Evolutionary conservation across 1,140 invertebrate genomes (phyloP).

Genomic region (Centruroides sculpturatus): DNA sequence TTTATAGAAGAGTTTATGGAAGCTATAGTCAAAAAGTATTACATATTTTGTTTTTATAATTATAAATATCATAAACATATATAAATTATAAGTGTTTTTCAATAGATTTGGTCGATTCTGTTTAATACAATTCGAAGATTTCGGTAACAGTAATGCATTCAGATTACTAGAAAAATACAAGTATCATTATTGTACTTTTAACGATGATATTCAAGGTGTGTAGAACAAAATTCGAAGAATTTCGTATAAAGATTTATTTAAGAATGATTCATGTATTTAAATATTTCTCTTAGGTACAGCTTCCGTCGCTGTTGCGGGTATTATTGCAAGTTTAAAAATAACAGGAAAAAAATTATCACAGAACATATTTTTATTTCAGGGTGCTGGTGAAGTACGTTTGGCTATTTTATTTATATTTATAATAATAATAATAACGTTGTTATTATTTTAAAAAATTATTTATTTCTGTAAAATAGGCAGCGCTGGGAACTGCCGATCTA

Average conservation of each 20-base stretch:
- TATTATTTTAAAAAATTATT: too few relatives aligned
- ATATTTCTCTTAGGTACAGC: conserved; percentile 54
- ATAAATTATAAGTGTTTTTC: background rate
- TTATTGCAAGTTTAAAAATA: conserved; percentile 63
- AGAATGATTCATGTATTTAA: too few relatives aligned
- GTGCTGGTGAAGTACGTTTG: conserved; percentile 55
- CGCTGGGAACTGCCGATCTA: conserved; percentile 75
- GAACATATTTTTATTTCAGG: conserved; percentile 75
- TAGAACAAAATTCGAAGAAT: background rate
- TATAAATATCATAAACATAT: background rate
- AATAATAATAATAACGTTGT: too few relatives aligned
- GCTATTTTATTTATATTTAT: background rate
- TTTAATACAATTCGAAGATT: conserved; percentile 81
- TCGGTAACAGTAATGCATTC: conserved; percentile 86
- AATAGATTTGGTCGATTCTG: conserved; percentile 24
- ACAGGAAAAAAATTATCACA: conserved; percentile 54
- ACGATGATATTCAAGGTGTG: conserved; percentile 78
- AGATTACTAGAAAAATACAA: conserved; percentile 76
- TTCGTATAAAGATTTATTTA: background rate
- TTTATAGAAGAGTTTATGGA: conserved; percentile 98
- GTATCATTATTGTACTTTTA: conserved; percentile 81
- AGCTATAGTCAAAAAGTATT: conserved; percentile 50
- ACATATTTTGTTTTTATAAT: background rate
- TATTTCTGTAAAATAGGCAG: conserved; percentile 34
- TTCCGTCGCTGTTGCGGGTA: conserved; percentile 75